Percentiles rank a stretch among this genome's conserved stretches.
Conservation (phyloP, 1,140 invertebrate species). For the Campoletis sonorensis region DNA sequence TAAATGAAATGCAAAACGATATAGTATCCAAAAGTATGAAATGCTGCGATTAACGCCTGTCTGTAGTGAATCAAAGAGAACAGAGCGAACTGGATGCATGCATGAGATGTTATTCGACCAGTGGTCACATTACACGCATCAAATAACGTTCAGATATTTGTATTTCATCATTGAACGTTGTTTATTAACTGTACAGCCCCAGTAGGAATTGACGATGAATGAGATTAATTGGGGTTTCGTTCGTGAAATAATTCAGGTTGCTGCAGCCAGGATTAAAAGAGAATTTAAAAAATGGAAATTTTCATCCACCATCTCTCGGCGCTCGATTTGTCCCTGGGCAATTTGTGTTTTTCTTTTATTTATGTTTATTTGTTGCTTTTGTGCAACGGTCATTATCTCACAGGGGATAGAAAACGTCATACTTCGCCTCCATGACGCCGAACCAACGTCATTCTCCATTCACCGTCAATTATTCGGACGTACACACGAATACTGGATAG, state of each 20-base stretch:
- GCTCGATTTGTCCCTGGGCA: too few species aligned
- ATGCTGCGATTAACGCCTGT: too few species aligned
- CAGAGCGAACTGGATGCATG: not conserved
- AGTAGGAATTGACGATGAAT: too few species aligned
- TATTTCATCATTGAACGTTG: not conserved
- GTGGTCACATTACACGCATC: constrained; percentile 2
- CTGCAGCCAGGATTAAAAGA: too few species aligned
- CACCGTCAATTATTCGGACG: constrained; percentile 33
- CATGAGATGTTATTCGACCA: not conserved
- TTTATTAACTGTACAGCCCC: too few species aligned
- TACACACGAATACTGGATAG: constrained; percentile 12
- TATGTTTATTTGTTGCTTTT: constrained; percentile 1
- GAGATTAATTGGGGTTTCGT: too few species aligned
- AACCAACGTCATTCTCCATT: constrained; percentile 34
- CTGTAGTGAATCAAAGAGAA: too few species aligned
- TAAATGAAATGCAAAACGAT: too few species aligned
- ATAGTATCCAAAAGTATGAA: too few species aligned
- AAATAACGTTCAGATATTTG: not conserved
- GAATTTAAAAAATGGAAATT: too few species aligned
- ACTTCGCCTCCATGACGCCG: not conserved
- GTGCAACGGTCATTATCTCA: not conserved
- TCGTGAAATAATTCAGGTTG: too few species aligned
- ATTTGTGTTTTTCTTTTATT: not conserved
- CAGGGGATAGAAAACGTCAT: not conserved
- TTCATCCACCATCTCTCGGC: too few species aligned